Base-by-base conservation (phyloP, 2,797 vertebrate species). In the Sparidentex hasta region DNA sequence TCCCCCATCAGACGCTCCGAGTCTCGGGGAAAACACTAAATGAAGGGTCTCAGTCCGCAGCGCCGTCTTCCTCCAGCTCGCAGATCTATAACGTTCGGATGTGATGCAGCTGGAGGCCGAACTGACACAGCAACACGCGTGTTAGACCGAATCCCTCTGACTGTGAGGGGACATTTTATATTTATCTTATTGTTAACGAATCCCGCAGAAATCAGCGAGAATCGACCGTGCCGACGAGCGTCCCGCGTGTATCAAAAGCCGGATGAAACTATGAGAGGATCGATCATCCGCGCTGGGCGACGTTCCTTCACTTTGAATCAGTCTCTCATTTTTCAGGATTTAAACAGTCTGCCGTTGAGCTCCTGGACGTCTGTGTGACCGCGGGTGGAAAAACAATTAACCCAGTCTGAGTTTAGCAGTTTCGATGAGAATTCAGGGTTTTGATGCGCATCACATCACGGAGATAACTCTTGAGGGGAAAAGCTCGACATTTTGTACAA, bases 81-180 rank as follows among this genome's bases (percentile, higher is more conserved):
- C 58, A 47, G 72, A 82, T 82, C 73, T 54, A 74, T 80, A 65
- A 76, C 43, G 66, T 7, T 59, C 51, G 61, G 74, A 76, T 16
- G 29, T 12, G 5, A 27, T 17, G 52, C 18, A 3, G n/a, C 61
- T 16, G 68, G 16, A 29, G 50, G 65, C 51, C 4, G 12, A 14
- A 67, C 11, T n/a, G 38, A 25, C 20, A 13, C 18, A 2, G 67
- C 65, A 20, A 14, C 61, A 62, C 50, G 46, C 14, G 13, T 14
- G 44, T 43, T 7, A 20, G 17, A 71, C 18, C 17, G 64, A 68
- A 70, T 25, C 46, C 33, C 41, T 38, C 13, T 44, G 43, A 74
- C 20, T 59, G 57, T 23, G 12, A 41, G 12, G 3, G 29, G 25
- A 57, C 4, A 33, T 16, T 59, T 43, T 20, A 38, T 11, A 9